Conservation (phyloP, 2,797 vertebrate genomes). For the Mustela erminea region DNA sequence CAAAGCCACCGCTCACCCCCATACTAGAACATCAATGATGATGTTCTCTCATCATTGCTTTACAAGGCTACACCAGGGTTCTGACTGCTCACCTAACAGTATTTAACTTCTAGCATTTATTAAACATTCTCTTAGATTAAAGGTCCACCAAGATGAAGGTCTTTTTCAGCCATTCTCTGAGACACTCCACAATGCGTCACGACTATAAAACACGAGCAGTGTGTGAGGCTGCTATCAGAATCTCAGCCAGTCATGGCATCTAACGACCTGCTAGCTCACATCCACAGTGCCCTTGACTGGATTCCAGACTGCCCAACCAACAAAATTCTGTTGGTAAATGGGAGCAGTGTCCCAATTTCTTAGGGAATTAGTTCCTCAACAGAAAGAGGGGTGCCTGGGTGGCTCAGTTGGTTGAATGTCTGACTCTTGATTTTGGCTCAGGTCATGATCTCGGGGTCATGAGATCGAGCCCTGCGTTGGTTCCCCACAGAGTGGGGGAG, state of each 20-base stretch:
- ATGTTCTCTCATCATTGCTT: not conserved
- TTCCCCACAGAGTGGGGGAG: not conserved
- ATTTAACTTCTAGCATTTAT: not conserved
- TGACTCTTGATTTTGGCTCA: not conserved
- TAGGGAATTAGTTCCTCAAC: not conserved
- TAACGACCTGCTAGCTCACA: accelerated
- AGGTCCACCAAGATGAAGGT: not conserved
- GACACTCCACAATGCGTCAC: not conserved
- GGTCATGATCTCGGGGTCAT: not conserved
- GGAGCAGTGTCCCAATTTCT: not conserved
- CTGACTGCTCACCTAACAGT: not conserved
- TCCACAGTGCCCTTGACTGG: not conserved
- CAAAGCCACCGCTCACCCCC: accelerated
- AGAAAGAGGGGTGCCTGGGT: not conserved
- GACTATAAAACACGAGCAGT: not conserved
- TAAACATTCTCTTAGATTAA: not conserved
- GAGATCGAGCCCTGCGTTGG: not conserved
- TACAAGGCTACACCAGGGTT: not conserved
- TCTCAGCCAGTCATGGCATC: too few relatives aligned
- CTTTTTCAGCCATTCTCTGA: not conserved
- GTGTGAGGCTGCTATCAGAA: accelerated
- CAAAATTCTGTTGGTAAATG: not conserved
- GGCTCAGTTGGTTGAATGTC: not conserved
- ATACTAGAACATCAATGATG: not conserved
- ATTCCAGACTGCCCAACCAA: not conserved